phyloP scores from a whole-genome alignment of 2,113 vertebrate genomes.

The Podiceps cristatus region DNA sequence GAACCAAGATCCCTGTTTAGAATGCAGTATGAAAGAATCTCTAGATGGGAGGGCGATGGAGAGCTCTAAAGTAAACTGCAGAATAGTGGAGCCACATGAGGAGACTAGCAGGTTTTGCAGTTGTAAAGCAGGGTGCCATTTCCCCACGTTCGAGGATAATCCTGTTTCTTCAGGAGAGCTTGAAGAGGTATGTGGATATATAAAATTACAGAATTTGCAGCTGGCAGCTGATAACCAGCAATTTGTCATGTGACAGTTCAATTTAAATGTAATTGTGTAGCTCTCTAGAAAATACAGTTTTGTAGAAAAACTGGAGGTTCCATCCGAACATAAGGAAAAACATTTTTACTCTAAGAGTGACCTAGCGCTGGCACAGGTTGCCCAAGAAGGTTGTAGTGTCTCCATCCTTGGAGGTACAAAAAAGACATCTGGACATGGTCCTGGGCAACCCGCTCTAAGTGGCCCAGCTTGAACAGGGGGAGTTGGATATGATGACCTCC shows the following conservation, averaged over 20 bases:
- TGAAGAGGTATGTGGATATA: slow-evolving; percentile 83
- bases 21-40: slow-evolving; percentile 84
- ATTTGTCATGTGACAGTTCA: slow-evolving; percentile 33
- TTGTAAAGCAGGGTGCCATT: slow-evolving; percentile 82
- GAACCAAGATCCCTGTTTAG: slow-evolving; percentile 86
- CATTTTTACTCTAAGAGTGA: background rate
- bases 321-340: background rate
- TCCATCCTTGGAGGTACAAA: background rate
- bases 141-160: slow-evolving; percentile 83
- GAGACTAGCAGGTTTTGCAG: slow-evolving; percentile 83
- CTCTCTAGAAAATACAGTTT: slow-evolving; percentile 18
- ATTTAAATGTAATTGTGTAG: slow-evolving; percentile 7
- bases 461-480: background rate
- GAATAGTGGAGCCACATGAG: slow-evolving; percentile 81
- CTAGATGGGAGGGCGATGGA: slow-evolving; percentile 75
- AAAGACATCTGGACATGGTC: background rate
- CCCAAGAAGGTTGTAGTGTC: background rate
- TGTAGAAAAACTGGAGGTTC: slow-evolving; percentile 42
- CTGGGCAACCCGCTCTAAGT: background rate
- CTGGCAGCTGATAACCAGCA: slow-evolving; percentile 42
- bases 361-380: background rate
- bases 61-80: slow-evolving; percentile 79
- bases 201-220: slow-evolving; percentile 40
- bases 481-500: background rate
- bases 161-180: slow-evolving; percentile 83